These are phyloP conservation scores for Gadus macrocephalus DNA, from an alignment of 2,113 vertebrate genomes.

Conservation along the genomic window DNA sequence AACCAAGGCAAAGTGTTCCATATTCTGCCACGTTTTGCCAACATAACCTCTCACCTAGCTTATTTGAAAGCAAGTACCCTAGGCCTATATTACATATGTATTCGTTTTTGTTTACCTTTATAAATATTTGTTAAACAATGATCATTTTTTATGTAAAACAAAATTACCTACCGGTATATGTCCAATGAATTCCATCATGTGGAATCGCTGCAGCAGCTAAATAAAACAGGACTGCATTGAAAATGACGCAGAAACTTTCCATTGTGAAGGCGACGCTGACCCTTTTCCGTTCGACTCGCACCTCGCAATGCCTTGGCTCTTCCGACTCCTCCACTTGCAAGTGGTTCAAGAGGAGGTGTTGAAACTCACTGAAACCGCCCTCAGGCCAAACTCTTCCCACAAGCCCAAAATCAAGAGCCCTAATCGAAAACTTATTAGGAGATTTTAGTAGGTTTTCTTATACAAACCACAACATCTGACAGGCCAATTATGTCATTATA, in stretches of 20 bases:
- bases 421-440: too few relatives aligned
- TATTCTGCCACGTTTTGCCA: too few relatives aligned
- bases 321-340: slow-evolving; percentile 25
- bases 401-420: not conserved
- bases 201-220: slow-evolving; percentile 40
- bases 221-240: slow-evolving; percentile 37
- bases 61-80: too few relatives aligned
- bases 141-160: not conserved
- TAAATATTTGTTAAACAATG: not conserved
- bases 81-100: too few relatives aligned
- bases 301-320: too few relatives aligned
- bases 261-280: slow-evolving; percentile 33
- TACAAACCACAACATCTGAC: too few relatives aligned
- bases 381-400: slow-evolving; percentile 17
- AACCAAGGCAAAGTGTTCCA: too few relatives aligned
- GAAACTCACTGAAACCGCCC: slow-evolving; percentile 50
- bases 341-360: slow-evolving; percentile 42
- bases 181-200: slow-evolving; percentile 67
- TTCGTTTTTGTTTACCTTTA: too few relatives aligned
- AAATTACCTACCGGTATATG: slow-evolving; percentile 65
- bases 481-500: too few relatives aligned
- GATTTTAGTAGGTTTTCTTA: too few relatives aligned
- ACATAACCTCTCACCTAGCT: too few relatives aligned
- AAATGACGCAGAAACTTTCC: slow-evolving; percentile 44
- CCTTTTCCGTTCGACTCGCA: too few relatives aligned